Evolutionary conservation across 2,113 vertebrate genomes (phyloP).

Genomic region (Sturnira hondurensis): DNA sequence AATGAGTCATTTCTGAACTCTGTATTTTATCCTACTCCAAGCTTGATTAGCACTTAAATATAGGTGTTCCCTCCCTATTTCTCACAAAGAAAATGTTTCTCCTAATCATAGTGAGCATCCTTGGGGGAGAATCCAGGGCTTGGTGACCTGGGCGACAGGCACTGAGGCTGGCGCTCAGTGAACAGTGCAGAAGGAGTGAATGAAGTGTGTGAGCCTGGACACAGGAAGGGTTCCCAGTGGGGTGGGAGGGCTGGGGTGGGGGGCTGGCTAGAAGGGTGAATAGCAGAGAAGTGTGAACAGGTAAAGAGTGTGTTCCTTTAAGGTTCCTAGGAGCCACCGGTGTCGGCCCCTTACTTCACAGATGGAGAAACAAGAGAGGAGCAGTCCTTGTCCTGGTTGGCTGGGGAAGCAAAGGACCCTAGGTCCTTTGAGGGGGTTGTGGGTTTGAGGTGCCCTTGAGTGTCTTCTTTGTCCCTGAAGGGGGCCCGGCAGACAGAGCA

Average conservation of each 20-base stretch:
- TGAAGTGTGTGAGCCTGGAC: not conserved
- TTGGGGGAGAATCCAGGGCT: not conserved
- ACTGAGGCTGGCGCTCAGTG: not conserved
- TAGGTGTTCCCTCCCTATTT: not conserved
- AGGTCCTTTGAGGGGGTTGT: not conserved
- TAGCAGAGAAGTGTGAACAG: not conserved
- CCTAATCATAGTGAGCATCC: not conserved
- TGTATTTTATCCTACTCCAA: not conserved
- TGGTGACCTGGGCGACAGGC: not conserved
- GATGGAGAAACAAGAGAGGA: not conserved
- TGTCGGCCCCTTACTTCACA: not conserved
- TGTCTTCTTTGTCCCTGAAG: conserved; percentile 72
- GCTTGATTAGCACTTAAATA: not conserved
- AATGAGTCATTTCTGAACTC: not conserved
- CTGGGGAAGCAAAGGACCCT: not conserved
- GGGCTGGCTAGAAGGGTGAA: not conserved
- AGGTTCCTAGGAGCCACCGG: not conserved
- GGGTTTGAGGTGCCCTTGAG: not conserved
- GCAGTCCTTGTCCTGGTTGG: not conserved
- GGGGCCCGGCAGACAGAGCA: conserved; percentile 92
- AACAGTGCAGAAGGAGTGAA: not conserved
- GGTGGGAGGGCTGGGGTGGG: not conserved
- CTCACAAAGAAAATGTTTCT: not conserved
- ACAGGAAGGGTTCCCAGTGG: not conserved
- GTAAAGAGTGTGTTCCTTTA: not conserved